A percentile compares a stretch with the other conserved stretches of the same genome.
Evolutionary conservation across 2,888 invertebrate genomes (phyloP).

Genomic region (Trissoscelio sp.): DNA sequence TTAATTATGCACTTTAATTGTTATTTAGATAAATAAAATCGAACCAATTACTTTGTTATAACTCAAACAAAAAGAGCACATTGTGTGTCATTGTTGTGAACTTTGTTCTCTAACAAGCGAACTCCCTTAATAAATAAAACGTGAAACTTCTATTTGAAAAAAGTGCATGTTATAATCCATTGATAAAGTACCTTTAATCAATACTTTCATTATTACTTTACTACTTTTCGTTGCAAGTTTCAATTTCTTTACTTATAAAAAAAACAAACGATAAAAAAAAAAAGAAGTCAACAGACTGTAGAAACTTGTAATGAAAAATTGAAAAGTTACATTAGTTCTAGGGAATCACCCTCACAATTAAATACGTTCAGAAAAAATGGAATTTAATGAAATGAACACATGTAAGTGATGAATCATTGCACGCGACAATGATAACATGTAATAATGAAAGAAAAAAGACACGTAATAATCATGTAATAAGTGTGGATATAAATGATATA

Average conservation of each 20-base stretch:
- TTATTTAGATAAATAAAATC: too few species aligned
- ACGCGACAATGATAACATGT: slow-evolving; percentile 37
- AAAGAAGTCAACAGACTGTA: neutral
- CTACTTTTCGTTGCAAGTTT: slow-evolving; percentile 10
- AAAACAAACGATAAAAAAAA: too few species aligned
- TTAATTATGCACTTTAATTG: too few species aligned
- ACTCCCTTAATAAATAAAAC: slow-evolving; percentile 11
- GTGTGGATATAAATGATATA: slow-evolving; percentile 26
- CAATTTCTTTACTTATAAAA: neutral
- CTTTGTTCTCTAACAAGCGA: neutral
- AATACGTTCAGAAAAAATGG: neutral
- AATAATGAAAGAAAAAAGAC: slow-evolving; percentile 58
- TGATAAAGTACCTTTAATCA: neutral
- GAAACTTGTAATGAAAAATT: slow-evolving; percentile 7
- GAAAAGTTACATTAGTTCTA: slow-evolving; percentile 12
- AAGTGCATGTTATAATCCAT: neutral
- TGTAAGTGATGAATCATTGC: slow-evolving; percentile 33
- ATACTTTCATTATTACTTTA: slow-evolving; percentile 49
- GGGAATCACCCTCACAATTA: slow-evolving; percentile 35
- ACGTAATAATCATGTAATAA: slow-evolving; percentile 32
- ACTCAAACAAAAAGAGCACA: too few species aligned
- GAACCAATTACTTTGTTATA: too few species aligned
- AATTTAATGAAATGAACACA: neutral
- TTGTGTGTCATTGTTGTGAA: too few species aligned
- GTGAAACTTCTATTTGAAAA: neutral